Conservation (phyloP, 2,797 vertebrate species). For the Chaenodraco wilsoni region DNA sequence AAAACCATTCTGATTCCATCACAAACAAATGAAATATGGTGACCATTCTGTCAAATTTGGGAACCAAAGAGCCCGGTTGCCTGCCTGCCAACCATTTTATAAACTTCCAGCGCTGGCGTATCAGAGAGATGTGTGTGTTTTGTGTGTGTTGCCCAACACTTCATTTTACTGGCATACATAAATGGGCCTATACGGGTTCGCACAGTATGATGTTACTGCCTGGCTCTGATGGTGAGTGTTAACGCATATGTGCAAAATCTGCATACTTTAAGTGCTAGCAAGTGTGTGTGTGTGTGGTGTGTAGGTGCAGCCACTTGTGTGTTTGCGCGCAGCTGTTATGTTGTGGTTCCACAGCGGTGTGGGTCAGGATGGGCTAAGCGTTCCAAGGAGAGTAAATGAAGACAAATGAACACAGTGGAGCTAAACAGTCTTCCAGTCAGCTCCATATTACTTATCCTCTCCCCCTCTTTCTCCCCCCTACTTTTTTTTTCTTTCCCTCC, state of each 20-base stretch:
- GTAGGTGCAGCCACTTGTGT: too few relatives aligned
- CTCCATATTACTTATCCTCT: conserved; percentile 69
- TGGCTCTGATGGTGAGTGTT: conserved; percentile 38
- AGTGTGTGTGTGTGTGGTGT: neutral
- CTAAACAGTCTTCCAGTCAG: conserved; percentile 70
- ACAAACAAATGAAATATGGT: conserved; percentile 54
- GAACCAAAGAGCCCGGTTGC: conserved; percentile 17
- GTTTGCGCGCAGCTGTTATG: conserved; percentile 49
- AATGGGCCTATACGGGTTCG: conserved; percentile 22
- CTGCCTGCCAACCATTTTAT: conserved; percentile 39
- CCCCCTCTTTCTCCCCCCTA: conserved; percentile 14
- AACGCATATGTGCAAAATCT: conserved; percentile 31
- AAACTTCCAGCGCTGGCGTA: conserved; percentile 18
- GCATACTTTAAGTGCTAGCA: conserved; percentile 32
- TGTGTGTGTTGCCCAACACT: conserved; percentile 31
- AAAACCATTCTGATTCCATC: conserved; percentile 34
- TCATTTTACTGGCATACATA: conserved; percentile 34
- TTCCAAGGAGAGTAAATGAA: conserved; percentile 76
- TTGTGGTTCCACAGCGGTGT: conserved; percentile 40
- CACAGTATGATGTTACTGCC: conserved; percentile 24
- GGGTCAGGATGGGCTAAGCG: conserved; percentile 70
- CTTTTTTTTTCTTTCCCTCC: neutral
- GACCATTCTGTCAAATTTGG: conserved; percentile 35
- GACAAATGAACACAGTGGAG: conserved; percentile 77
- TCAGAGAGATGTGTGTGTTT: conserved; percentile 2